Percentiles rank a stretch among this genome's conserved stretches.
These are phyloP conservation scores for Triplophysa dalaica DNA, from an alignment of 2,113 vertebrate species.

Conservation along the genomic window DNA sequence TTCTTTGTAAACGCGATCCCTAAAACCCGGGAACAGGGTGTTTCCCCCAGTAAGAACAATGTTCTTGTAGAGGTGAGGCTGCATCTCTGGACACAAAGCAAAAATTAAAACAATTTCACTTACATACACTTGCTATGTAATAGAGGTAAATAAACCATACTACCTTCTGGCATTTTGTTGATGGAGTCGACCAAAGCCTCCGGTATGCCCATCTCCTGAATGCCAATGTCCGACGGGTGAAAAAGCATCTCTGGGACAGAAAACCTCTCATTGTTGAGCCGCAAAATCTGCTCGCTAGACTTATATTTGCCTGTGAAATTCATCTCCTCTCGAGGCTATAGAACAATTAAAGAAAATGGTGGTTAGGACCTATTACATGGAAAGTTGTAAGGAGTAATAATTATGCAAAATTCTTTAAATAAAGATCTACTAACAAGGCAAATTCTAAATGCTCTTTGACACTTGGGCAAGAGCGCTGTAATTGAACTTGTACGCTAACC, in stretches of 20 bases:
- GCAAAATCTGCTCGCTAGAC: constrained; percentile 93
- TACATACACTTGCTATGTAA: neutral
- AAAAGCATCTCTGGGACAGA: constrained; percentile 97
- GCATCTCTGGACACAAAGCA: constrained; percentile 84
- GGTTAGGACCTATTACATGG: too few species aligned
- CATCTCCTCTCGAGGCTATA: constrained; percentile 92
- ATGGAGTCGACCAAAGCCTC: constrained; percentile 92
- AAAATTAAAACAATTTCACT: neutral
- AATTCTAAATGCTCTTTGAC: too few species aligned
- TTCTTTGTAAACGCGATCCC: constrained; percentile 89
- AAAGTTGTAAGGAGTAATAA: too few species aligned
- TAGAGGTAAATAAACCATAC: neutral
- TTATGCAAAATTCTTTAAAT: too few species aligned
- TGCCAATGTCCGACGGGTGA: constrained; percentile 93
- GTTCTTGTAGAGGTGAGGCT: constrained; percentile 97
- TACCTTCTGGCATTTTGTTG: constrained; percentile 92
- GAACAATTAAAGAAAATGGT: neutral
- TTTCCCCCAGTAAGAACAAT: constrained; percentile 95
- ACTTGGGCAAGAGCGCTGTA: too few species aligned
- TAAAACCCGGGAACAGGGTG: constrained; percentile 88
- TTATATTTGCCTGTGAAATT: constrained; percentile 94
- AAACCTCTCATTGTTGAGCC: constrained; percentile 93
- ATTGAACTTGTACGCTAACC: constrained; percentile 69
- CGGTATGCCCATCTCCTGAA: constrained; percentile 98
- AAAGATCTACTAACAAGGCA: too few species aligned